Base-by-base conservation (phyloP, 2,113 vertebrate genomes). In the Bettongia penicillata region DNA sequence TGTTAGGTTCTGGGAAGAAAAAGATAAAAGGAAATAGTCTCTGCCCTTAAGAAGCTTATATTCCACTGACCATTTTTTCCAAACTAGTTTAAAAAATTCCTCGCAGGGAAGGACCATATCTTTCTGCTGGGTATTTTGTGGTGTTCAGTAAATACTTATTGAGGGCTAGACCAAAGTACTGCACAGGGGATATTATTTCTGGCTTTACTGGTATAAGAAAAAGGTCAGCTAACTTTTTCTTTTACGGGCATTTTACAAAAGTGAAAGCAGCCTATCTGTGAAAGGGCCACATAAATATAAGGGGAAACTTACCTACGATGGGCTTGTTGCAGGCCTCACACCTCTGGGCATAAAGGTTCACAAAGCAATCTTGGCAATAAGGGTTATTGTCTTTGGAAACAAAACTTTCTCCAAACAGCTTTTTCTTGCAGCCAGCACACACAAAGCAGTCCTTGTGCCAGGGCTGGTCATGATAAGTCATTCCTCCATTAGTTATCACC, bases 361-460 rank as follows among this genome's bases (percentile, higher is more conserved):
- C 96, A 97, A 92, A 99, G 94, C 99, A 99, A 47, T 99, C 99
- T 93, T 99, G 68, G 23, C 99, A 99, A 96, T 98, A 99, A 22
- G 99, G 98, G 24, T 95, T 93, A 8, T 98, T 98, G 49, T 99
- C 99, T 95, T 96, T 98, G 94, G 99, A 99, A 98, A 99, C 98
- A 95, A 99, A 99, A 48, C 96, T 97, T 90, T 99, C 98, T 91
- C 97, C 98, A 68, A 97, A 97, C 95, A 99, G 98, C 89, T 98
- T 98, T 51, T 96, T 98, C 94, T 98, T 98, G 91, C 99, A 99
- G 47, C 96, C 98, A 57, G 96, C 98, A 93, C 99, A 99, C 92
- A 99, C 96, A 96, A 99, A 99, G 61, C 99, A 99, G 55, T 99
- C 99, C 51, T 98, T 98, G 51, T 99, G 99, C 99, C 99, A 99